Conservation (phyloP, 2,888 invertebrate genomes). For the Tillus elongatus region DNA sequence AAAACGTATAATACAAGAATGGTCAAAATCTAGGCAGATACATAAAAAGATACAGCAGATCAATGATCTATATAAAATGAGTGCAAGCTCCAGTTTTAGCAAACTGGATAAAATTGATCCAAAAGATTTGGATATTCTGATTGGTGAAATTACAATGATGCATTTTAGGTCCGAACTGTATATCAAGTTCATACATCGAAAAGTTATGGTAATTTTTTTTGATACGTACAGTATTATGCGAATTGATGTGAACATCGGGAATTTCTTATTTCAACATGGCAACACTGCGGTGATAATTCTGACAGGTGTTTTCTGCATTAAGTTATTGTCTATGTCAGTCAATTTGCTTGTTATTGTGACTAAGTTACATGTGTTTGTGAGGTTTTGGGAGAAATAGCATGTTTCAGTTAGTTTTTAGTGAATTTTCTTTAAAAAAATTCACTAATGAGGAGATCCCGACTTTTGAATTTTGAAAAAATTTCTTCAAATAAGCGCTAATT, state of each 20-base stretch:
- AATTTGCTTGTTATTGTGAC: too few relatives aligned
- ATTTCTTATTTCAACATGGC: not conserved
- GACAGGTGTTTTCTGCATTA: too few relatives aligned
- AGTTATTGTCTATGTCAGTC: too few relatives aligned
- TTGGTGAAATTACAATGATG: slow-evolving; percentile 85
- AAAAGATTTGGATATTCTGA: slow-evolving; percentile 74
- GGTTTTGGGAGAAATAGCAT: too few relatives aligned
- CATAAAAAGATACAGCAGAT: slow-evolving; percentile 54
- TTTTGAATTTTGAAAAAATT: too few relatives aligned
- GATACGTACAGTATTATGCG: too few relatives aligned
- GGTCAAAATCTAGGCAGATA: slow-evolving; percentile 59
- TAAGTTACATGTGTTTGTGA: too few relatives aligned
- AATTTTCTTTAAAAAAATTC: too few relatives aligned
- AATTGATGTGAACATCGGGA: not conserved
- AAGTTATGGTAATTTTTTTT: slow-evolving; percentile 61
- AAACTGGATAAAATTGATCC: slow-evolving; percentile 60
- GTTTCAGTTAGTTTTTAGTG: too few relatives aligned
- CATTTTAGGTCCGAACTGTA: slow-evolving; percentile 88
- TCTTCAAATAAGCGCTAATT: too few relatives aligned
- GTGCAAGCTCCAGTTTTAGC: slow-evolving; percentile 35
- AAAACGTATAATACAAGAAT: slow-evolving; percentile 58
- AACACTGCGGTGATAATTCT: too few relatives aligned
- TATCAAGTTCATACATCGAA: slow-evolving; percentile 72
- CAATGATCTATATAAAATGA: slow-evolving; percentile 48
- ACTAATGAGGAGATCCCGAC: too few relatives aligned